These are phyloP conservation scores for Eudasyphora cyanicolor DNA, from an alignment of 2,888 invertebrate species.

Conservation along the genomic window DNA sequence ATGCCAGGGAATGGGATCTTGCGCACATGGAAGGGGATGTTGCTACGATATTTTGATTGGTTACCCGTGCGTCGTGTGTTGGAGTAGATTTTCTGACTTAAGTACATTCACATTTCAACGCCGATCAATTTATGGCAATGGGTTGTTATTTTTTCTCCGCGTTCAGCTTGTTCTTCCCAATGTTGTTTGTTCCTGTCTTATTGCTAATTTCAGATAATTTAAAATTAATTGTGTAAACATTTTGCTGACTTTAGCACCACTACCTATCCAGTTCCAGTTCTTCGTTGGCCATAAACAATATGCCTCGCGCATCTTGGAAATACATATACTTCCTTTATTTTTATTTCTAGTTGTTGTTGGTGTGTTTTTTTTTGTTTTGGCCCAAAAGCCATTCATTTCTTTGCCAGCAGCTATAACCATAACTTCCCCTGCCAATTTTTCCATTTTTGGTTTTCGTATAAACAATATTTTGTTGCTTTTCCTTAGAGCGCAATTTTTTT, in stretches of 20 bases:
- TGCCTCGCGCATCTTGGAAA: neutral
- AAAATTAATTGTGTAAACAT: slow-evolving; percentile 27
- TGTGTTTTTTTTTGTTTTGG: too few species aligned
- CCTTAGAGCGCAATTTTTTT: slow-evolving; percentile 11
- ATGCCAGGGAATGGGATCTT: neutral
- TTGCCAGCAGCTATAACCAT: neutral
- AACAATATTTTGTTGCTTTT: slow-evolving; percentile 4
- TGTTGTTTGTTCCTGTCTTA: neutral
- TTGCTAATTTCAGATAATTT: slow-evolving; percentile 29
- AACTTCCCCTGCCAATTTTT: neutral
- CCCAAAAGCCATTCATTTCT: neutral
- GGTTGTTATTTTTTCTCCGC: too few species aligned
- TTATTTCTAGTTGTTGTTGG: too few species aligned
- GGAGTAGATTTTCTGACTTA: too few species aligned
- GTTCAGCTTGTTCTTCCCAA: neutral
- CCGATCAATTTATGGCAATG: too few species aligned
- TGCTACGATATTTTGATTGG: neutral
- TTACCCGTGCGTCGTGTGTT: too few species aligned
- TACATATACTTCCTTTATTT: slow-evolving; percentile 10
- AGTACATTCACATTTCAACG: neutral
- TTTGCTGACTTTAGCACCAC: neutral
- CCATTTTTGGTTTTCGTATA: neutral
- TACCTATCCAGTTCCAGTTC: neutral
- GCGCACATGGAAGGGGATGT: slow-evolving; percentile 5
- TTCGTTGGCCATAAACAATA: neutral